Percentiles rank a stretch among this genome's conserved stretches.
phyloP scores from a whole-genome alignment of 2,113 vertebrate species.

The Mionectes macconnelli region DNA sequence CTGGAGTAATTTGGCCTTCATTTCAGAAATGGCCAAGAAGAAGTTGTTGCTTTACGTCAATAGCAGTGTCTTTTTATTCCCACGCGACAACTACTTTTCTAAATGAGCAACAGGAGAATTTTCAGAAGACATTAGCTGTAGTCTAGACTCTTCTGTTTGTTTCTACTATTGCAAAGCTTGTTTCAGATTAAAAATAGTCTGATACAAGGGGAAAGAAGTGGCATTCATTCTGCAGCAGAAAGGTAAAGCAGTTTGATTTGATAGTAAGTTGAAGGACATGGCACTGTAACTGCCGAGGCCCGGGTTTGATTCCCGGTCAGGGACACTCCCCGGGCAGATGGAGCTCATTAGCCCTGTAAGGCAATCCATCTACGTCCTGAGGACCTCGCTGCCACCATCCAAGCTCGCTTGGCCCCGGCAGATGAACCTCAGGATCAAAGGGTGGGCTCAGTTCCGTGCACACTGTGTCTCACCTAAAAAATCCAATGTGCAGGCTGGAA shows the following conservation, averaged over 20 bases:
- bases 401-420: too few relatives aligned
- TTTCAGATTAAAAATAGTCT: neutral
- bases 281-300: too few relatives aligned
- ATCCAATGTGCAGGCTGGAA: too few relatives aligned
- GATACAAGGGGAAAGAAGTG: neutral
- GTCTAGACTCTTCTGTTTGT: neutral
- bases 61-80: slow-evolving; percentile 3
- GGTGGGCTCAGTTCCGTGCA: too few relatives aligned
- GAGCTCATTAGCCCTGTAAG: too few relatives aligned
- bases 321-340: too few relatives aligned
- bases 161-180: neutral
- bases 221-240: neutral
- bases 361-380: too few relatives aligned
- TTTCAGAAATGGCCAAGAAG: slow-evolving; percentile 32
- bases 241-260: neutral
- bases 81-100: neutral
- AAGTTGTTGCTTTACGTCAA: slow-evolving; percentile 9
- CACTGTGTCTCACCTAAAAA: too few relatives aligned
- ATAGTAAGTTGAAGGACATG: neutral
- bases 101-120: slow-evolving; percentile 9
- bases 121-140: slow-evolving; percentile 9
- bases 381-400: too few relatives aligned
- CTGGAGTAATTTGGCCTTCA: neutral
- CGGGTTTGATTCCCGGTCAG: too few relatives aligned
- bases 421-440: too few relatives aligned